Conservation (phyloP, 2,888 invertebrate genomes). For the Andricus curvator region DNA sequence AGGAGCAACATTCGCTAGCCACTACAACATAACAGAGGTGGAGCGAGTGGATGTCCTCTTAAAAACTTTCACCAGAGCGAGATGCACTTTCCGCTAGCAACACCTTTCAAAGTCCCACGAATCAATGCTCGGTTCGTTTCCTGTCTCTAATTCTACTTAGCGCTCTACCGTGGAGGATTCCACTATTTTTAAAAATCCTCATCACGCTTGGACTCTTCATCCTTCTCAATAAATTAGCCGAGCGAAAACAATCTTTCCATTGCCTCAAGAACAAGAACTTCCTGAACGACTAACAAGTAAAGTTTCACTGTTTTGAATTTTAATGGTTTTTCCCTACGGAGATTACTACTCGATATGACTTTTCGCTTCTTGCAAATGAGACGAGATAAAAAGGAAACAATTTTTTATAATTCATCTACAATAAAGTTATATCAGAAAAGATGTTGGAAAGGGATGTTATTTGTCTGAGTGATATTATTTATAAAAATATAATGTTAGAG, state of each 20-base stretch:
- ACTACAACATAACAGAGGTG: neutral
- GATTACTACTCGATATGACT: neutral
- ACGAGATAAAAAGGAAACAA: neutral
- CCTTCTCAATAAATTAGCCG: neutral
- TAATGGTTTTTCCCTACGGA: neutral
- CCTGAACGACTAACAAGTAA: neutral
- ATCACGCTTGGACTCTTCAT: neutral
- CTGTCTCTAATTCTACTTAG: conserved; percentile 44
- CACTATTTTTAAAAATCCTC: neutral
- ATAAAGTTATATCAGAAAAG: too few species aligned
- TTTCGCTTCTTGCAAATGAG: neutral
- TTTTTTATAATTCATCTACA: too few species aligned
- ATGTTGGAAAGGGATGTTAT: too few species aligned
- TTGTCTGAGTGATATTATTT: too few species aligned
- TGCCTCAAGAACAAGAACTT: neutral
- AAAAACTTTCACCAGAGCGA: conserved; percentile 57
- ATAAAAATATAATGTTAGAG: too few species aligned
- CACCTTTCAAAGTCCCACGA: conserved; percentile 57
- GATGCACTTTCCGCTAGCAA: conserved; percentile 44
- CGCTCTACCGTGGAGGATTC: neutral
- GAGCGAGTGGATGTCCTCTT: conserved; percentile 46
- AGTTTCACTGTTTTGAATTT: neutral
- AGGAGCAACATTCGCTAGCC: neutral
- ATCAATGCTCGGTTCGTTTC: conserved; percentile 49
- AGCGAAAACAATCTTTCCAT: neutral